Conservation (phyloP, 2,888 invertebrate species). For the Ormyrus thymus region DNA sequence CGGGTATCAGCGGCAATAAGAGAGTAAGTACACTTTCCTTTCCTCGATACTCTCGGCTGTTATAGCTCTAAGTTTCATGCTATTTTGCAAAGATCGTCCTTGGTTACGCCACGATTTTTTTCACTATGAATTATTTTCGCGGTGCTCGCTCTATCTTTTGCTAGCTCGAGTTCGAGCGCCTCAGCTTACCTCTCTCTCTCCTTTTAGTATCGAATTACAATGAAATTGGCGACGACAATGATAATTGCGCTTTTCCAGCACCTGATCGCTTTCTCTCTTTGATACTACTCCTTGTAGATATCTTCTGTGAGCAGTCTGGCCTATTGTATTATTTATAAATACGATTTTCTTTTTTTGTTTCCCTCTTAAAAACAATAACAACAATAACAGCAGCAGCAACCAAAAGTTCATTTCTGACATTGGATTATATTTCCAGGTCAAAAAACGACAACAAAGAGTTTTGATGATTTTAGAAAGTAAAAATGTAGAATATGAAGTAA, state of each 20-base stretch:
- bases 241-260: too few species aligned
- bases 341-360: constrained; percentile 43
- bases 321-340: constrained; percentile 50
- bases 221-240: constrained; percentile 42
- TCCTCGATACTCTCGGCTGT: neutral
- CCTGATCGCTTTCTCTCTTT: too few species aligned
- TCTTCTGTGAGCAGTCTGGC: too few species aligned
- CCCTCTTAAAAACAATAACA: neutral
- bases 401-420: constrained; percentile 18
- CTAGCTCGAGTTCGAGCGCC: neutral
- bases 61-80: neutral
- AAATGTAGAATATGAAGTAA: constrained; percentile 89
- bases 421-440: constrained; percentile 82
- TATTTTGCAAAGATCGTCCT: constrained; percentile 21
- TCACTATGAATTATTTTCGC: constrained; percentile 46
- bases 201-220: constrained; percentile 65
- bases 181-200: constrained; percentile 55
- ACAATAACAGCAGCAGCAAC: neutral
- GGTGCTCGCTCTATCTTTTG: neutral
- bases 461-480: constrained; percentile 95
- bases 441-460: constrained; percentile 95
- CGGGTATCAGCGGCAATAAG: constrained; percentile 95
- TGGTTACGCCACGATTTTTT: constrained; percentile 49
- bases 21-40: constrained; percentile 81
- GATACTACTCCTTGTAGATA: too few species aligned